Evolutionary conservation across 2,797 vertebrate species (phyloP).

Genomic region (Neopelma chrysocephalum): DNA sequence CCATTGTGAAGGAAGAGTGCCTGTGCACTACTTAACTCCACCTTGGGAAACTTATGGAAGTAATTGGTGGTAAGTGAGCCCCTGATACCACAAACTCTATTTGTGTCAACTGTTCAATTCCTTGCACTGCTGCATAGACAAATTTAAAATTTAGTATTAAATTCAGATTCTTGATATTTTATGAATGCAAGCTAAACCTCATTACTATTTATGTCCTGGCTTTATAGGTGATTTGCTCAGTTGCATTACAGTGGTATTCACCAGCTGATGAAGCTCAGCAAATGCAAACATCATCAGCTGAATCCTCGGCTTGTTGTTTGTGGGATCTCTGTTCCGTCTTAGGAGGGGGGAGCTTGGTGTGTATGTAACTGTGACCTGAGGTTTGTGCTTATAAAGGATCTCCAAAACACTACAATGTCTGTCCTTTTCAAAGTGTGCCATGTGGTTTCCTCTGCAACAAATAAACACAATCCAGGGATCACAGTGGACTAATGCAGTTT

Average conservation of each 20-base stretch:
- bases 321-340: constrained; percentile 15
- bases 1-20: rapidly evolving
- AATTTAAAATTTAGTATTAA: constrained; percentile 41
- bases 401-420: not conserved
- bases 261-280: constrained; percentile 67
- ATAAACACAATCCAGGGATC: not conserved
- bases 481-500: not conserved
- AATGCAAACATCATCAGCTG: constrained; percentile 60
- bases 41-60: not conserved
- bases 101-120: constrained; percentile 39
- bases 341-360: not conserved
- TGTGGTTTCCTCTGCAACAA: not conserved
- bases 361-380: not conserved
- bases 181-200: constrained; percentile 46
- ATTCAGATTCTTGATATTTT: constrained; percentile 51
- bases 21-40: not conserved
- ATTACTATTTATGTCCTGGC: constrained; percentile 50
- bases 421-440: not conserved
- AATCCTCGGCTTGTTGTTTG: constrained; percentile 61
- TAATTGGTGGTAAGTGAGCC: not conserved
- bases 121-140: not conserved
- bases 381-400: not conserved
- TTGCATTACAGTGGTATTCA: constrained; percentile 50
- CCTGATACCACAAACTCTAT: not conserved
- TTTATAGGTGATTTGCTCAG: constrained; percentile 60